Evolutionary conservation across 2,113 vertebrate genomes (phyloP).

Genomic region (Tauraco erythrolophus): DNA sequence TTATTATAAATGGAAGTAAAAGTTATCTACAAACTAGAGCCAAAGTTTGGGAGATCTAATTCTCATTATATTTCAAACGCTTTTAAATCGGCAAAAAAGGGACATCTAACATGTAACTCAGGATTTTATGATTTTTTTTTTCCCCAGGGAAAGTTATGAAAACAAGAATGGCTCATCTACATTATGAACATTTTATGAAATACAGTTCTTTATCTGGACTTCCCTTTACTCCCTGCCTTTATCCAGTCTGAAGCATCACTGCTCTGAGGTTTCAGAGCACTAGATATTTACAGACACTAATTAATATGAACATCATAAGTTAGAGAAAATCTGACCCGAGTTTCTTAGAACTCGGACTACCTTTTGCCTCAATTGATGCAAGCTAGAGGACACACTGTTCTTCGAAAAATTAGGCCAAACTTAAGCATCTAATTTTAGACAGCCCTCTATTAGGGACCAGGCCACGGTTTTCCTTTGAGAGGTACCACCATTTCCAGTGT

Average conservation of each 20-base stretch:
- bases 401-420: constrained; percentile 34
- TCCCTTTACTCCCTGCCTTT: not conserved
- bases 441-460: not conserved
- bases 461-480: not conserved
- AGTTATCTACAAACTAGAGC: not conserved
- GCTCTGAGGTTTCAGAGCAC: not conserved
- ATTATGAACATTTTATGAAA: not conserved
- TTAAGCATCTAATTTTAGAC: constrained; percentile 32
- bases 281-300: not conserved
- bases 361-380: not conserved
- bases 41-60: not conserved
- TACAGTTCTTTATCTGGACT: not conserved
- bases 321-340: not conserved
- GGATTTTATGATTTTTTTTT: not conserved
- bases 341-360: not conserved
- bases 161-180: not conserved
- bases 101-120: not conserved
- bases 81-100: not conserved
- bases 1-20: not conserved
- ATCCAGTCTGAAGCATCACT: rapidly evolving
- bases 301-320: not conserved
- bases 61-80: not conserved
- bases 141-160: not conserved
- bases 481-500: not conserved
- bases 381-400: not conserved